Percentiles rank a stretch among this genome's conserved stretches.
Conservation (phyloP, 2,888 invertebrate species). For the Alviniconcha strummeri region DNA sequence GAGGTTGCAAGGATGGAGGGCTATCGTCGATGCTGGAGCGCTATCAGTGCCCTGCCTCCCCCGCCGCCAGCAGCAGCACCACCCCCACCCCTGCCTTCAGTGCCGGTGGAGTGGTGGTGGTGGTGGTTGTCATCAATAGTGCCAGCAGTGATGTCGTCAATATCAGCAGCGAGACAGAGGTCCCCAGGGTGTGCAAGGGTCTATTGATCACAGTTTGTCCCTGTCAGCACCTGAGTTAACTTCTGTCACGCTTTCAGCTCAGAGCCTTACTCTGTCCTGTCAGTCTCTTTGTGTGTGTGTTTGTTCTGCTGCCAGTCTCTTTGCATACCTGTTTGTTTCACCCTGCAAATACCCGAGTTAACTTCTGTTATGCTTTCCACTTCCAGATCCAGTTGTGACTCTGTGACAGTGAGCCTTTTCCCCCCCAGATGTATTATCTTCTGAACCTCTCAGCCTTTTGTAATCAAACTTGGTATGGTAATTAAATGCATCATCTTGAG, state of each 20-base stretch:
- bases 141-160: background rate
- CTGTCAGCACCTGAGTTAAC: background rate
- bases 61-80: background rate
- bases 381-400: background rate
- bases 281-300: background rate
- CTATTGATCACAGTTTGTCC: slow-evolving; percentile 10
- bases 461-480: no score
- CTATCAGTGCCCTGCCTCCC: background rate
- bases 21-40: background rate
- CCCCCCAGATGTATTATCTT: no score
- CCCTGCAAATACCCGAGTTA: background rate
- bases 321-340: background rate
- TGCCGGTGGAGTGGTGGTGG: background rate
- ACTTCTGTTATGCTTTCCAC: background rate
- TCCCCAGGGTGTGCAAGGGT: background rate
- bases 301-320: background rate
- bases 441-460: no score
- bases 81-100: background rate
- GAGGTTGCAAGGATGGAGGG: background rate
- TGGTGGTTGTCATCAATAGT: no score
- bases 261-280: background rate
- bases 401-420: background rate
- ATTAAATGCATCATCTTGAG: no score
- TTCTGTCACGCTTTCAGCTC: no score
- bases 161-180: background rate